These are phyloP conservation scores for Falcaria lacertinaria DNA, from an alignment of 2,888 invertebrate species.

Conservation along the genomic window DNA sequence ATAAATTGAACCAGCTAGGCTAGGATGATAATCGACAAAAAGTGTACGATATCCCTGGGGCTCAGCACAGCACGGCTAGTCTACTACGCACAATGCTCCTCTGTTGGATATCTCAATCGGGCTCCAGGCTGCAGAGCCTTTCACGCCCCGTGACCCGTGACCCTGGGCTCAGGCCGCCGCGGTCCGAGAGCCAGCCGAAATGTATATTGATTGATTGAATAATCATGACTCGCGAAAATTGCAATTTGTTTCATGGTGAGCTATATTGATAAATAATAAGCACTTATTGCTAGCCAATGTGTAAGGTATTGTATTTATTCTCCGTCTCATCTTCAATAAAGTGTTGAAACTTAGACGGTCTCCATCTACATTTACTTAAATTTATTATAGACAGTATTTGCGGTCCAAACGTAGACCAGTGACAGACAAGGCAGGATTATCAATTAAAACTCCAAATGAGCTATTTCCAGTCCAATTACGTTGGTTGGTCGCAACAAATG, in stretches of 20 bases:
- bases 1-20: not conserved
- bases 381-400: too few species aligned
- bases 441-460: not conserved
- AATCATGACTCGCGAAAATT: not conserved
- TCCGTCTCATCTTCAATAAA: too few species aligned
- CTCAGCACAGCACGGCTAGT: not conserved
- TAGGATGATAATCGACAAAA: not conserved
- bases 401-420: too few species aligned
- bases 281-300: too few species aligned
- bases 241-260: not conserved
- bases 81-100: not conserved
- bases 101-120: not conserved
- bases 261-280: not conserved
- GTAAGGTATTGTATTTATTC: too few species aligned
- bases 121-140: constrained; percentile 15
- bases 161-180: constrained; percentile 27
- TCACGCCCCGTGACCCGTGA: constrained; percentile 41
- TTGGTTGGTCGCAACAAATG: not conserved
- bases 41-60: not conserved
- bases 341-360: too few species aligned
- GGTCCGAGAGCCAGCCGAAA: not conserved
- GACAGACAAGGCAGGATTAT: too few species aligned
- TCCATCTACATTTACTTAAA: too few species aligned
- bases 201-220: not conserved
- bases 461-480: not conserved